phyloP scores from a whole-genome alignment of 2,797 vertebrate genomes.

The Dicrostonyx torquatus region DNA sequence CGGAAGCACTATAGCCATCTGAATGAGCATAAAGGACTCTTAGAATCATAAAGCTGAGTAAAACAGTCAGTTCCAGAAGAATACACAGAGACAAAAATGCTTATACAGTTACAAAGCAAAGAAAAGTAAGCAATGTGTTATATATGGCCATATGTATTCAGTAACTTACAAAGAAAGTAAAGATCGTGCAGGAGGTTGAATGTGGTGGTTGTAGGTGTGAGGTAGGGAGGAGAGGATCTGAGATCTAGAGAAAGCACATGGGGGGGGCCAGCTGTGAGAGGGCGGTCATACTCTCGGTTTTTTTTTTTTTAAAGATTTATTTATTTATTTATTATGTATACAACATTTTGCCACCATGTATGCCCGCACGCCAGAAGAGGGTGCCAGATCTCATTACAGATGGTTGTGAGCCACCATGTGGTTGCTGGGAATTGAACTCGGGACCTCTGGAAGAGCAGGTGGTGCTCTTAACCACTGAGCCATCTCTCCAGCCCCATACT shows the following conservation, averaged over 20 bases:
- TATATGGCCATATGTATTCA: neutral
- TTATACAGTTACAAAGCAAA: slow-evolving; percentile 24
- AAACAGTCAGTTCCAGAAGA: slow-evolving; percentile 26
- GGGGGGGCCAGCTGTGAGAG: neutral
- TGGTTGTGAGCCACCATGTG: no score
- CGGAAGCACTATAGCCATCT: neutral
- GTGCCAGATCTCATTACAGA: no score
- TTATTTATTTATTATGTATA: no score
- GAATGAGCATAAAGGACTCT: slow-evolving; percentile 21
- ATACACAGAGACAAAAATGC: neutral
- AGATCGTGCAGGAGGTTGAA: neutral
- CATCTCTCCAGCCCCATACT: no score
- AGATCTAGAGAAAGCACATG: neutral
- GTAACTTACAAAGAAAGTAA: slow-evolving; percentile 9
- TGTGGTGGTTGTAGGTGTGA: neutral
- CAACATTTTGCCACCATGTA: no score
- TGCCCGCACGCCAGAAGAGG: no score
- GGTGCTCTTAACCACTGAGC: no score
- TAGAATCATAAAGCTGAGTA: neutral
- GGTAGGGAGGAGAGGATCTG: neutral
- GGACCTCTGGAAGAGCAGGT: no score
- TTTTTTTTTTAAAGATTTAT: no score
- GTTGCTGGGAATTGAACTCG: no score
- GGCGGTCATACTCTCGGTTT: neutral
- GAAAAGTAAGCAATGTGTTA: neutral